phyloP scores from a whole-genome alignment of 2,113 vertebrate species.

The Aptenodytes forsteri region DNA sequence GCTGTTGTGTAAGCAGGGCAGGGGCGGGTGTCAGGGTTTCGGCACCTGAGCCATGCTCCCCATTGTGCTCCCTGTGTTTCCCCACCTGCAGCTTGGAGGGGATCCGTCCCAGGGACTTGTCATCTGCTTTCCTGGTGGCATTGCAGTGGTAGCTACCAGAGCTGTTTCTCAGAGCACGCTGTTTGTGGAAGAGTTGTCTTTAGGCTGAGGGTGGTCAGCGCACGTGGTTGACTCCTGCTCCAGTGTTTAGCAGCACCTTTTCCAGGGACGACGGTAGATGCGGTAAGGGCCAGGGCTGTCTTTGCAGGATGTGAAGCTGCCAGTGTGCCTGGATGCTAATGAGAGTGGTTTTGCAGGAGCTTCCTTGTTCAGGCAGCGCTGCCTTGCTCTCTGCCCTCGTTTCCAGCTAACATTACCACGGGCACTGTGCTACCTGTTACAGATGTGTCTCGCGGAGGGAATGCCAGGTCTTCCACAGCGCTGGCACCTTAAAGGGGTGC shows the following conservation, averaged over 20 bases:
- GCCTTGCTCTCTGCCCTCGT: neutral
- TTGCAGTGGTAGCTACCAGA: neutral
- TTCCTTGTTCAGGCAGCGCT: neutral
- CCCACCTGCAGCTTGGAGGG: neutral
- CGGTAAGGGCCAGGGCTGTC: neutral
- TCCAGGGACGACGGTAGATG: accelerated
- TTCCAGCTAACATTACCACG: neutral
- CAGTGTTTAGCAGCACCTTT: neutral
- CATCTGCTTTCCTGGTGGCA: accelerated
- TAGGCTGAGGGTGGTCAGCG: neutral
- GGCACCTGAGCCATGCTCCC: neutral
- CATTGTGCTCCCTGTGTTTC: neutral
- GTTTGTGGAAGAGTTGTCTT: neutral
- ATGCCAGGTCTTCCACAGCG: neutral
- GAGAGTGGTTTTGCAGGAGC: neutral
- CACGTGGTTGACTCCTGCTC: neutral
- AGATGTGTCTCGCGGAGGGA: neutral
- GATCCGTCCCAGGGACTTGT: neutral
- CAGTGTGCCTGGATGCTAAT: accelerated
- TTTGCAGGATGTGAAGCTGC: neutral
- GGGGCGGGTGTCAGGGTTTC: neutral
- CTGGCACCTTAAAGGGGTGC: neutral
- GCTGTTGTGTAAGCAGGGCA: conserved; percentile 39
- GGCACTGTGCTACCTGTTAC: neutral
- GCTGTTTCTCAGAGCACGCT: accelerated